Evolutionary conservation across 2,888 invertebrate genomes (phyloP), one percentile per base, ranked within the genome.

Genomic region (Drosophila leonis): DNA sequence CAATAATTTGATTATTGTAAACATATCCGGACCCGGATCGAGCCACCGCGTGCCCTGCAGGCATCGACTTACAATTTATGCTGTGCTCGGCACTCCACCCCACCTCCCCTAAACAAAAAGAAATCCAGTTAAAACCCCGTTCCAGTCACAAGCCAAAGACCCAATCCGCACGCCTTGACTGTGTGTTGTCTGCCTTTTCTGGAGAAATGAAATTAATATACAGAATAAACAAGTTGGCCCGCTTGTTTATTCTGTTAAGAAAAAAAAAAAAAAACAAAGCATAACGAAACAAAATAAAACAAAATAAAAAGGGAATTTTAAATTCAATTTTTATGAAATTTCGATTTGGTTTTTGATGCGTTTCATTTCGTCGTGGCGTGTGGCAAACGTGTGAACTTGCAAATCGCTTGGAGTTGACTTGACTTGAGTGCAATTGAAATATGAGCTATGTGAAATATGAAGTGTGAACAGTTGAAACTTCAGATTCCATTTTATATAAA

Each of bases 1-100:
- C 83, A 88, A 84, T 88, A 88, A 84, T 82, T 82, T 84, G 75
- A 82, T 84, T 83, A 80, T 80, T 84, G 80, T 82, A 71, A 75
- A 71, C 75, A 60, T 63, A 68, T 54, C 71, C 74, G 27, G 33
- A 44, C 60, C 15, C 64, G 27, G 27, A 7, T 18, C n/a, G 42
- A 24, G 31, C 37, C 20, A n/a, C 31, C 64, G 49, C 72, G 20
- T 29, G 73, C 72, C 79, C 78, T 66, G 66, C 27, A 54, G 88
- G 83, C 72, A 80, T 88, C 80, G 61, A 54, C 67, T 88, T 84
- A 76, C 83, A 82, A 74, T 82, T 82, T 83, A 78, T 80, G 80
- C 85, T 80, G 67, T 69, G 73, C 65, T 60, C 46, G 68, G 51
- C 39, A 56, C n/a, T 0, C 5, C 39, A 1, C 0, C 39, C 18